Evolutionary conservation across 1,140 invertebrate species (phyloP).

Genomic region (Samia ricini): DNA sequence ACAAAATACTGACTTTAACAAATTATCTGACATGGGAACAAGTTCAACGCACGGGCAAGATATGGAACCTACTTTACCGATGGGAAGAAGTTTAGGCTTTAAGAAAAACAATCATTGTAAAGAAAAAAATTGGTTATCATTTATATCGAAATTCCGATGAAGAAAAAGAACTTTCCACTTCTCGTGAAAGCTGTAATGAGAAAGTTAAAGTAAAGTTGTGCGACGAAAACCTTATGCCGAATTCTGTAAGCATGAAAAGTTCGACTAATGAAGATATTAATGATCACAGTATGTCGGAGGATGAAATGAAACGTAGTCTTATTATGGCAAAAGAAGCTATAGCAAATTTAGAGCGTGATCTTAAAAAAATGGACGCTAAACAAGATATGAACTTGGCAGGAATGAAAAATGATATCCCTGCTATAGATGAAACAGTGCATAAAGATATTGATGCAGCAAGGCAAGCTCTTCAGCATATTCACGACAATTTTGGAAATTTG

Average conservation of each 20-base stretch:
- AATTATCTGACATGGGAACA: conserved; percentile 12
- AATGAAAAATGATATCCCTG: conserved; percentile 16
- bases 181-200: conserved; percentile 44
- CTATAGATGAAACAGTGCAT: conserved; percentile 21
- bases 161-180: conserved; percentile 40
- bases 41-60: conserved; percentile 18
- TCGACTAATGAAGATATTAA: conserved; percentile 24
- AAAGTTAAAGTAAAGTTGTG: conserved; percentile 59
- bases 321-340: conserved; percentile 63
- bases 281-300: conserved; percentile 31
- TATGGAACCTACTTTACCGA: background rate
- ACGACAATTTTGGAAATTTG: conserved; percentile 46
- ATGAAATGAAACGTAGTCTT: conserved; percentile 55
- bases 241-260: conserved; percentile 19
- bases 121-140: conserved; percentile 50
- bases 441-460: conserved; percentile 49
- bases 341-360: conserved; percentile 52
- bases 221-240: conserved; percentile 28
- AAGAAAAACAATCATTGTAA: conserved; percentile 52
- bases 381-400: conserved; percentile 23
- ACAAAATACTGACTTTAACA: background rate
- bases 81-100: conserved; percentile 30
- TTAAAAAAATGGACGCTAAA: conserved; percentile 44
- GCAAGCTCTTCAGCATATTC: conserved; percentile 47
- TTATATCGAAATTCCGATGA: conserved; percentile 53